Conservation (phyloP, 2,797 vertebrate species). For the Rhabdomys pumilio region DNA sequence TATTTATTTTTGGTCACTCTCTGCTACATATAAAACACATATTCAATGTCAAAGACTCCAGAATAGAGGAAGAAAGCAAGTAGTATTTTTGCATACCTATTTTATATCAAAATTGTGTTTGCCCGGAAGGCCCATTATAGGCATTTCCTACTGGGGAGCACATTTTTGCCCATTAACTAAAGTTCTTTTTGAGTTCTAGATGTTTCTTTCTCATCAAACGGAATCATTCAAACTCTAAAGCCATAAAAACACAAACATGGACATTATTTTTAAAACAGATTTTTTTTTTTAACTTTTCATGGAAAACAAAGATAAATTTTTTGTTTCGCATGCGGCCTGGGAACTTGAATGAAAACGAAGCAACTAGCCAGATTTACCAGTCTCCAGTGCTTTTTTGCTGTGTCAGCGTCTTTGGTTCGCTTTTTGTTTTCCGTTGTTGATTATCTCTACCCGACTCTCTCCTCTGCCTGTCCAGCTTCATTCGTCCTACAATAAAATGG, state of each 20-base stretch:
- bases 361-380: not conserved
- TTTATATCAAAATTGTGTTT: not conserved
- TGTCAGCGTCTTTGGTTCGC: not conserved
- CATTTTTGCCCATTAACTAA: not conserved
- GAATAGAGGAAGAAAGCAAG: not conserved
- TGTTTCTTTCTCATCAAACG: conserved; percentile 4
- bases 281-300: not conserved
- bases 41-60: conserved; percentile 5
- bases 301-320: conserved; percentile 50
- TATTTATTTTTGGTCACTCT: not conserved
- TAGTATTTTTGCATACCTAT: not conserved
- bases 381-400: not conserved
- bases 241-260: not conserved
- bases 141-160: not conserved
- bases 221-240: conserved; percentile 59
- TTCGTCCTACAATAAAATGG: not conserved
- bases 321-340: conserved; percentile 13
- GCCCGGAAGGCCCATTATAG: not conserved
- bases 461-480: not conserved
- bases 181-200: conserved; percentile 18
- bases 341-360: conserved; percentile 2
- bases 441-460: not conserved
- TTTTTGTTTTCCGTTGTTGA: not conserved
- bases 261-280: conserved; percentile 7
- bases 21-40: conserved; percentile 3